Evolutionary conservation across 2,113 vertebrate species (phyloP).

Genomic region (Nerophis lumbriciformis): DNA sequence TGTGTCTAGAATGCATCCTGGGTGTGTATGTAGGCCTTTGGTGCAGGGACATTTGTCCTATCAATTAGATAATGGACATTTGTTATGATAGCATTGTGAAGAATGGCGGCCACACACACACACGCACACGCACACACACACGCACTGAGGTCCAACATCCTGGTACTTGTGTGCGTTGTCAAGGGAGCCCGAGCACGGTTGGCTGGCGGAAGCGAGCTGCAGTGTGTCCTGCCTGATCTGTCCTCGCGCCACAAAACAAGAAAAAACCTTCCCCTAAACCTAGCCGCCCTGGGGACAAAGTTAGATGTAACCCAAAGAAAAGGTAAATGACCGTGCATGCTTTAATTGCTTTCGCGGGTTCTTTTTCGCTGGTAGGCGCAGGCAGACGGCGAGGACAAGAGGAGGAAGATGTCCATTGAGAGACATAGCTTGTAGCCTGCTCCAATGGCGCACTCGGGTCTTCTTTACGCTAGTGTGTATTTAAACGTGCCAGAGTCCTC

Average conservation of each 20-base stretch:
- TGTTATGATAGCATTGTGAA: no score
- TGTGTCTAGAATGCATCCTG: no score
- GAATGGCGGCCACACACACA: conserved; percentile 4
- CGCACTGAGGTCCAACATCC: conserved; percentile 65
- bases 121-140: conserved; percentile 4
- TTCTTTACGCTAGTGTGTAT: no score
- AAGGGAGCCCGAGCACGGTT: conserved; percentile 63
- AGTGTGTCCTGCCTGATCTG: conserved; percentile 61
- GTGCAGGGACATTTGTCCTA: no score
- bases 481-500: no score
- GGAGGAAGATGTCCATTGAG: conserved; percentile 70
- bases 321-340: conserved; percentile 70
- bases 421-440: conserved; percentile 38
- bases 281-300: conserved; percentile 69
- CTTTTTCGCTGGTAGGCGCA: conserved; percentile 31
- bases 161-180: conserved; percentile 73
- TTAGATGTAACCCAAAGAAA: conserved; percentile 41
- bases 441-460: neutral
- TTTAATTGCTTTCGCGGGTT: conserved; percentile 27
- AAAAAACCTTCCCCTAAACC: conserved; percentile 10
- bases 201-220: conserved; percentile 64
- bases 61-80: no score
- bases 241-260: conserved; percentile 21
- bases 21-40: no score
- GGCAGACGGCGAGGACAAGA: conserved; percentile 62